Evolutionary conservation across 1,140 invertebrate species (phyloP).

Genomic region (Lucilia sericata): DNA sequence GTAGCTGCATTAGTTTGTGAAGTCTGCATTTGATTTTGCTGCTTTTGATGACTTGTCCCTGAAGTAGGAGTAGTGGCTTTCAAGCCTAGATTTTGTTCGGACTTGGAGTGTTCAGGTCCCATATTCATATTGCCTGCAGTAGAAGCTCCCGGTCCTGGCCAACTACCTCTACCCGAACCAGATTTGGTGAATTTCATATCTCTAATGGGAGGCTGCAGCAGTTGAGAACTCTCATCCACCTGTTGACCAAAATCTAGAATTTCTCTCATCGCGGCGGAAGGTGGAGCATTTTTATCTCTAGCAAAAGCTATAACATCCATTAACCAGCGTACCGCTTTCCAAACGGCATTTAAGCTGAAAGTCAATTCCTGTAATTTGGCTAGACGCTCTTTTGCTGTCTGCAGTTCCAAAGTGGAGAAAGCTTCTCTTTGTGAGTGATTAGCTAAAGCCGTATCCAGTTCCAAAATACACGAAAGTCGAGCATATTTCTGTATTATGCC

Average conservation of each 20-base stretch:
- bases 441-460: conserved; percentile 91
- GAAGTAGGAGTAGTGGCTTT: conserved; percentile 61
- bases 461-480: conserved; percentile 89
- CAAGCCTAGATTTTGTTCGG: conserved; percentile 80
- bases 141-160: conserved; percentile 81
- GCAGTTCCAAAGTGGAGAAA: conserved; percentile 89
- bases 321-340: conserved; percentile 94
- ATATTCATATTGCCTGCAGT: conserved; percentile 53
- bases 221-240: conserved; percentile 58
- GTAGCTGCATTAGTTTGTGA: background rate
- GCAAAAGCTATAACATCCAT: conserved; percentile 95
- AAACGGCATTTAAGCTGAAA: conserved; percentile 82
- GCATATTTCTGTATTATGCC: conserved; percentile 90
- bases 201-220: conserved; percentile 78
- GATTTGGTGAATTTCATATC: conserved; percentile 82
- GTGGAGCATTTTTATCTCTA: conserved; percentile 76
- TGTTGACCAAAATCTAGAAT: conserved; percentile 58
- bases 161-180: conserved; percentile 81
- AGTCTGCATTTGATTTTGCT: conserved; percentile 40
- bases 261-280: conserved; percentile 57
- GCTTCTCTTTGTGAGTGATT: conserved; percentile 93
- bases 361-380: conserved; percentile 85
- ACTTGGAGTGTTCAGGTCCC: conserved; percentile 84
- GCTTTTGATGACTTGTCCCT: background rate
- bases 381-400: conserved; percentile 85